These are phyloP conservation scores for Bombus impatiens DNA, from an alignment of 1,140 invertebrate genomes.

Conservation along the genomic window DNA sequence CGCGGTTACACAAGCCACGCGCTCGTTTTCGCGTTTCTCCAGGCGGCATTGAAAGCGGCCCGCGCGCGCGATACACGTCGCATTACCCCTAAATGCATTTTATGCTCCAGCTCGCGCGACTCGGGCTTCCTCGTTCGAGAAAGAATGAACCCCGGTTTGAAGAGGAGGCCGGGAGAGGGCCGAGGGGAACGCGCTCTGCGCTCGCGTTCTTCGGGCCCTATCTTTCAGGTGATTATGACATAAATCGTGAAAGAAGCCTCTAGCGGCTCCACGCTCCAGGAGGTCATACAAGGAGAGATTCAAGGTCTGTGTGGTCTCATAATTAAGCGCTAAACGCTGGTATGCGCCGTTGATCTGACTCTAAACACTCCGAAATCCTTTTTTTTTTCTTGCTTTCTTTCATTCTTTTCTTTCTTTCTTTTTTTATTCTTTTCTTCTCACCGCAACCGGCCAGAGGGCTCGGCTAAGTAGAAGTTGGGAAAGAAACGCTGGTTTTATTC, in stretches of 20 bases:
- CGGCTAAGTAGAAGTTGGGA: background rate
- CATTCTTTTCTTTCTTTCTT: background rate
- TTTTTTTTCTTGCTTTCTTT: background rate
- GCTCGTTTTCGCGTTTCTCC: constrained; percentile 42
- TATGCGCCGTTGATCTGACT: constrained; percentile 13
- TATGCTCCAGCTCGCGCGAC: constrained; percentile 52
- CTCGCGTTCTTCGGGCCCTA: constrained; percentile 53
- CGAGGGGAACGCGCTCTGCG: background rate
- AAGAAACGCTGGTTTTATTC: background rate
- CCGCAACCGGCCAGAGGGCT: background rate
- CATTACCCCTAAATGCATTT: constrained; percentile 74
- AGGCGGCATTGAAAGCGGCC: constrained; percentile 65
- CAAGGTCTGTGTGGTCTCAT: constrained; percentile 54
- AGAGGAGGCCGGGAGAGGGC: constrained; percentile 31
- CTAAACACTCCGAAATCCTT: constrained; percentile 19
- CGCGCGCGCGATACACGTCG: constrained; percentile 68
- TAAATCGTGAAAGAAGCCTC: constrained; percentile 77
- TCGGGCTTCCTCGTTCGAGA: constrained; percentile 58
- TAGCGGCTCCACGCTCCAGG: constrained; percentile 62
- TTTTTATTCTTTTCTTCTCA: background rate
- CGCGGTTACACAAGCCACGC: background rate
- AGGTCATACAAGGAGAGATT: constrained; percentile 49
- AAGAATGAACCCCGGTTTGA: constrained; percentile 55
- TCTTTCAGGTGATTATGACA: constrained; percentile 77
- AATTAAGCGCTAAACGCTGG: constrained; percentile 66